These are phyloP conservation scores for Cotesia typhae DNA, from an alignment of 1,140 invertebrate species.

Conservation along the genomic window DNA sequence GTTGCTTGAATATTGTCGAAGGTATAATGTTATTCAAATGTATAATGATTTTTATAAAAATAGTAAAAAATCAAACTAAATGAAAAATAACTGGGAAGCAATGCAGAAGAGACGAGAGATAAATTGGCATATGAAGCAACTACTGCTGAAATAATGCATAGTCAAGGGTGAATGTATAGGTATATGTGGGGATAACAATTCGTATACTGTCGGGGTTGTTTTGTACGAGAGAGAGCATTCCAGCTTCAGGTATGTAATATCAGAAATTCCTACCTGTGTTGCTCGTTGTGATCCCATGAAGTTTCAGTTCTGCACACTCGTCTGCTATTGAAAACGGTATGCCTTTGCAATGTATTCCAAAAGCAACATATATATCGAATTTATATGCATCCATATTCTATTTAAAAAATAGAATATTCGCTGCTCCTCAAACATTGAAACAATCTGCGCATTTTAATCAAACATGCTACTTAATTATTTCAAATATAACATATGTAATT, in stretches of 20 bases:
- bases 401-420: too few species aligned
- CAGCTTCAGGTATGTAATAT: conserved; percentile 59
- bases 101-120: conserved; percentile 21
- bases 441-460: too few species aligned
- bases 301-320: conserved; percentile 30
- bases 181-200: conserved; percentile 43
- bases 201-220: conserved; percentile 49
- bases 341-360: conserved; percentile 26
- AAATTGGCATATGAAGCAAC: conserved; percentile 17
- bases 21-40: not conserved
- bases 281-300: conserved; percentile 41
- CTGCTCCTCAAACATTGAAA: too few species aligned
- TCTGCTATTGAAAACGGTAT: conserved; percentile 31
- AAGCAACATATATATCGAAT: not conserved
- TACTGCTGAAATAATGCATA: not conserved
- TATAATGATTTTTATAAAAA: not conserved
- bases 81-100: conserved; percentile 12
- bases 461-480: not conserved
- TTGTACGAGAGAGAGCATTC: conserved; percentile 47
- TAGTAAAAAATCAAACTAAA: not conserved
- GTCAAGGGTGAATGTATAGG: not conserved
- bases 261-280: conserved; percentile 59
- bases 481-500: too few species aligned
- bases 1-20: not conserved
- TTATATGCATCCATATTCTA: too few species aligned